phyloP scores from a whole-genome alignment of 2,888 invertebrate species.

The Orchesellides sinensis region DNA sequence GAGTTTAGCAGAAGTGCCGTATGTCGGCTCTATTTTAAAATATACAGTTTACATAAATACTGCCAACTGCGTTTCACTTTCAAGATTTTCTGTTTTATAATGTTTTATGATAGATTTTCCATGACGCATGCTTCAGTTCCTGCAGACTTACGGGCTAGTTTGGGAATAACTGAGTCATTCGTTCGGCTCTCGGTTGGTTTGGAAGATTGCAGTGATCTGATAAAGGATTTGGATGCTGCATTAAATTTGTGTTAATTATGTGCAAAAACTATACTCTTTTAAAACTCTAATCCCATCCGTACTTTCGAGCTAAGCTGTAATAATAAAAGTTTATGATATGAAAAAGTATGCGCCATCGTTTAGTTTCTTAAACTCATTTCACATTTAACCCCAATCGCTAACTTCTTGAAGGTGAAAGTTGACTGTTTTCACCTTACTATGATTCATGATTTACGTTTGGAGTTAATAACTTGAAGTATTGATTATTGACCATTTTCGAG shows the following conservation, averaged over 20 bases:
- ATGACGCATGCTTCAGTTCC: slow-evolving; percentile 80
- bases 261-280: no score
- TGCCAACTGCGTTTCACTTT: background rate
- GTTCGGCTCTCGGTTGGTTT: slow-evolving; percentile 79
- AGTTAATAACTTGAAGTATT: no score
- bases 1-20: slow-evolving; percentile 87
- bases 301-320: no score
- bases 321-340: no score
- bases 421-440: no score
- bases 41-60: background rate
- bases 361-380: no score
- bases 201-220: slow-evolving; percentile 78
- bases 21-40: slow-evolving; percentile 77
- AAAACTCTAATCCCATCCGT: no score
- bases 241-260: slow-evolving; percentile 33
- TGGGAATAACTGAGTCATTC: slow-evolving; percentile 78
- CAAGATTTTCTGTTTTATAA: background rate
- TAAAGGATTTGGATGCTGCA: slow-evolving; percentile 78
- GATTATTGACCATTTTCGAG: no score
- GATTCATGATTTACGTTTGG: no score
- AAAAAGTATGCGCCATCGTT: no score
- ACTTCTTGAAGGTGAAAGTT: no score
- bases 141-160: slow-evolving; percentile 76
- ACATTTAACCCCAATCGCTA: no score
- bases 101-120: slow-evolving; percentile 16